Percentiles rank a stretch among this genome's conserved stretches.
These are phyloP conservation scores for Protomyctophum bolini DNA, from an alignment of 2,113 vertebrate genomes.

Conservation along the genomic window DNA sequence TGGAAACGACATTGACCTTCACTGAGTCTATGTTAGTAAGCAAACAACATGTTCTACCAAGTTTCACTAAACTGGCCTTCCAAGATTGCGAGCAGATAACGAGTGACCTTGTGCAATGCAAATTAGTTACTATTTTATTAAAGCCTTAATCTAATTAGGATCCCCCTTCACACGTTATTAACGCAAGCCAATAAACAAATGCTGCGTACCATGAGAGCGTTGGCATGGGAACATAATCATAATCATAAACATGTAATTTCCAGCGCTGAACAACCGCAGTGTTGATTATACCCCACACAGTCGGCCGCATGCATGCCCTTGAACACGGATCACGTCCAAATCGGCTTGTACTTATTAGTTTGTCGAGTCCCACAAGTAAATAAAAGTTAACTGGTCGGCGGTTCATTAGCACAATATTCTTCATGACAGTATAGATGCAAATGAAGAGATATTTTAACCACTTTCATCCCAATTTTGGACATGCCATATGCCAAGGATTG, in stretches of 20 bases:
- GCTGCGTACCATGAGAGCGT: conserved; percentile 50
- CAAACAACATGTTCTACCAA: conserved; percentile 39
- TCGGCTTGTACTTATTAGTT: conserved; percentile 43
- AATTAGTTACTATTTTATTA: conserved; percentile 65
- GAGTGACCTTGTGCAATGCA: conserved; percentile 68
- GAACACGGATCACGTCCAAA: conserved; percentile 49
- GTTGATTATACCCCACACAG: conserved; percentile 63
- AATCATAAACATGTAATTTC: conserved; percentile 68
- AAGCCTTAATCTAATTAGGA: conserved; percentile 70
- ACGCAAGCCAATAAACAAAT: conserved; percentile 70
- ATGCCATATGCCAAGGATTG: too few relatives aligned
- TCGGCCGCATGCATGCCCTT: conserved; percentile 67
- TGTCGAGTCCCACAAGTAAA: conserved; percentile 25
- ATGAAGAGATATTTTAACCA: too few relatives aligned
- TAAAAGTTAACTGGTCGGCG: conserved; percentile 4
- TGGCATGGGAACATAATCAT: conserved; percentile 63
- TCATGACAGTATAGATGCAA: too few relatives aligned
- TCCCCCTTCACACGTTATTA: conserved; percentile 72
- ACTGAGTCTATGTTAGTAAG: conserved; percentile 1
- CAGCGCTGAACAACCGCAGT: conserved; percentile 38
- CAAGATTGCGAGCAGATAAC: conserved; percentile 55
- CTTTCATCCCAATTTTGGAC: too few relatives aligned
- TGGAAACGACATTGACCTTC: too few relatives aligned
- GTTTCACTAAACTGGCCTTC: conserved; percentile 48
- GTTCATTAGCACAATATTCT: too few relatives aligned